Evolutionary conservation across 2,113 vertebrate species (phyloP).

Genomic region (Zosterops lateralis): DNA sequence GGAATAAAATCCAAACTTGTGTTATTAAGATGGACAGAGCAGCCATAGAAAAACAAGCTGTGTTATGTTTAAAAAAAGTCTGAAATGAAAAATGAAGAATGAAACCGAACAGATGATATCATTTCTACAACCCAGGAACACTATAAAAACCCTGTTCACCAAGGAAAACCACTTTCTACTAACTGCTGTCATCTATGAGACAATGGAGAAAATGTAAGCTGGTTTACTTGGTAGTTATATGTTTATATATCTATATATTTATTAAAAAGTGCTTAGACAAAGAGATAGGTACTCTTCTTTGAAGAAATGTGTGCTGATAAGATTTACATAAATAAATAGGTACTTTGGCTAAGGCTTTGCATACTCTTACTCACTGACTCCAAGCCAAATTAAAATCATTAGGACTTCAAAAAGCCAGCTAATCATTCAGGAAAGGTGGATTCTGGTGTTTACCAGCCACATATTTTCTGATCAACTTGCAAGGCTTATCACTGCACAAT

Average conservation of each 20-base stretch:
- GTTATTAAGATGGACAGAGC: neutral
- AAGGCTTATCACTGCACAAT: neutral
- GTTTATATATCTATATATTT: slow-evolving; percentile 19
- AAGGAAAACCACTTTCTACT: neutral
- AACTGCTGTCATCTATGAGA: neutral
- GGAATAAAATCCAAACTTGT: neutral
- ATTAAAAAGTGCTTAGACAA: slow-evolving; percentile 42
- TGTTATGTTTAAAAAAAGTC: neutral
- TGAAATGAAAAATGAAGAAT: neutral
- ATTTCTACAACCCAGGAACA: neutral
- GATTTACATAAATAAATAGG: slow-evolving; percentile 65
- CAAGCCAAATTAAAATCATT: slow-evolving; percentile 60
- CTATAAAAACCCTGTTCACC: neutral
- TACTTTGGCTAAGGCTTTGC: slow-evolving; percentile 66
- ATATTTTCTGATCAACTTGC: slow-evolving; percentile 37
- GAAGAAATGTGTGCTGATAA: slow-evolving; percentile 49
- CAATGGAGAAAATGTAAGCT: neutral
- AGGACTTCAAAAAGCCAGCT: slow-evolving; percentile 52
- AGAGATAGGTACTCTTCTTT: slow-evolving; percentile 55
- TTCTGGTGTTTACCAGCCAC: slow-evolving; percentile 48
- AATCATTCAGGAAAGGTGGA: slow-evolving; percentile 55
- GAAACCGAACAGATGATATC: neutral
- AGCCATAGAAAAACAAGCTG: neutral
- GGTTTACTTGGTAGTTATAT: neutral
- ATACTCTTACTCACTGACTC: slow-evolving; percentile 60